Conservation (phyloP, 2,888 invertebrate species). For the Chromoteleia sp. region DNA sequence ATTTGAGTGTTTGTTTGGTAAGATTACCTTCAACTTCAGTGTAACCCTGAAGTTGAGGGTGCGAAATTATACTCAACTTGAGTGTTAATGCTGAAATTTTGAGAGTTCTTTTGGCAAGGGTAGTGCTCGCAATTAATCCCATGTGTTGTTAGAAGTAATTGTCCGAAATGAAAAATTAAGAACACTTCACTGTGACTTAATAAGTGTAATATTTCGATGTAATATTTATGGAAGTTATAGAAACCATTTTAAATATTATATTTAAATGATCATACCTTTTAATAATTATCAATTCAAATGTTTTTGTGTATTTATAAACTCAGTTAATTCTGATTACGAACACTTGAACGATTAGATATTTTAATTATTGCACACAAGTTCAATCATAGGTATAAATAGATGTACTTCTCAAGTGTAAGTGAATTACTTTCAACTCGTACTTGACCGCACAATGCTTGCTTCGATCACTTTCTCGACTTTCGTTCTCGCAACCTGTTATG, state of each 20-base stretch:
- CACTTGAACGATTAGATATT: constrained; percentile 46
- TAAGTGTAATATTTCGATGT: no score
- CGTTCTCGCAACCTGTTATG: constrained; percentile 66
- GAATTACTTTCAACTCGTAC: constrained; percentile 64
- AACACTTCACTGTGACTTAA: constrained; percentile 47
- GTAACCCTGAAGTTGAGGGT: no score
- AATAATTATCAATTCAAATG: neutral
- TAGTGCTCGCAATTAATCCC: constrained; percentile 50
- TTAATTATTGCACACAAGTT: constrained; percentile 55
- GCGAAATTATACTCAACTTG: no score
- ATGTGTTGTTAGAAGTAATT: constrained; percentile 37
- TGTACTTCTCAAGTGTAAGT: constrained; percentile 33
- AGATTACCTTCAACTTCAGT: no score
- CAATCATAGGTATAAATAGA: constrained; percentile 56
- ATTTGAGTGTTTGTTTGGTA: no score
- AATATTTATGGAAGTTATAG: constrained; percentile 5
- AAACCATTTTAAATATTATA: neutral
- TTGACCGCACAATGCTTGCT: constrained; percentile 61
- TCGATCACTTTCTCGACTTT: constrained; percentile 80
- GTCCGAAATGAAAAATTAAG: constrained; percentile 45
- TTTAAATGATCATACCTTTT: neutral
- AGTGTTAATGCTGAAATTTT: no score
- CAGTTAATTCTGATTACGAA: constrained; percentile 20
- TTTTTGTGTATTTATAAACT: neutral
- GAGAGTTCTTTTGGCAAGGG: no score